Percentiles rank a stretch among this genome's conserved stretches.
phyloP scores from a whole-genome alignment of 2,113 vertebrate genomes.

The Mustela lutreola region DNA sequence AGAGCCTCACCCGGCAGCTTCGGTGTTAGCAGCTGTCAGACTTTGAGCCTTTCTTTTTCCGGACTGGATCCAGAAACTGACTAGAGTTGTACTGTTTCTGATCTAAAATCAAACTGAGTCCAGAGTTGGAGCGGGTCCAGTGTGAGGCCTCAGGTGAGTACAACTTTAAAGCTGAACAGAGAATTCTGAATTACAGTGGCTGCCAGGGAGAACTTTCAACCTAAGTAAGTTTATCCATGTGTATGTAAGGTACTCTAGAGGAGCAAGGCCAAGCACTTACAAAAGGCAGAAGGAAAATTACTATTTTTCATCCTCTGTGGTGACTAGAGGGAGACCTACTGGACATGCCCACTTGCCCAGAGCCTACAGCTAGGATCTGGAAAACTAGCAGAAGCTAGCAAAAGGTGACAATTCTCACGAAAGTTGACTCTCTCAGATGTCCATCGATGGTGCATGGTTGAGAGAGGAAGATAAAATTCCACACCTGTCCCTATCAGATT shows the following conservation, averaged over 20 bases:
- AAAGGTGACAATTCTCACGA: background rate
- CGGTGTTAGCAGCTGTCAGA: background rate
- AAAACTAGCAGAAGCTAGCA: background rate
- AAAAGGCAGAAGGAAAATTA: background rate
- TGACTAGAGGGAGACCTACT: background rate
- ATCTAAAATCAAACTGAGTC: background rate
- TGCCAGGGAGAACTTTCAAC: background rate
- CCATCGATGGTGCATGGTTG: background rate
- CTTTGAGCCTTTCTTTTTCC: background rate
- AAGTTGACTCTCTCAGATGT: background rate
- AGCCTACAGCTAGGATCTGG: background rate
- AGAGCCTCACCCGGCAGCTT: background rate
- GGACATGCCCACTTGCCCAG: background rate
- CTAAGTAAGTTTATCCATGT: background rate
- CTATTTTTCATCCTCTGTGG: background rate
- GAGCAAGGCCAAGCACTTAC: background rate
- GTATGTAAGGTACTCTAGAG: background rate
- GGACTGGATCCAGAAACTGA: background rate
- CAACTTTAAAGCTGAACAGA: background rate
- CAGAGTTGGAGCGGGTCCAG: background rate
- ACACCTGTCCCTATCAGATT: background rate
- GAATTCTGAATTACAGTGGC: background rate
- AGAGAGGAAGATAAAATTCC: background rate
- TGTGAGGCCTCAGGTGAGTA: background rate
- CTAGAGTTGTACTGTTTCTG: background rate